Base-by-base conservation (phyloP, 1,140 invertebrate genomes). In the Pseudobourletiella spinata region DNA sequence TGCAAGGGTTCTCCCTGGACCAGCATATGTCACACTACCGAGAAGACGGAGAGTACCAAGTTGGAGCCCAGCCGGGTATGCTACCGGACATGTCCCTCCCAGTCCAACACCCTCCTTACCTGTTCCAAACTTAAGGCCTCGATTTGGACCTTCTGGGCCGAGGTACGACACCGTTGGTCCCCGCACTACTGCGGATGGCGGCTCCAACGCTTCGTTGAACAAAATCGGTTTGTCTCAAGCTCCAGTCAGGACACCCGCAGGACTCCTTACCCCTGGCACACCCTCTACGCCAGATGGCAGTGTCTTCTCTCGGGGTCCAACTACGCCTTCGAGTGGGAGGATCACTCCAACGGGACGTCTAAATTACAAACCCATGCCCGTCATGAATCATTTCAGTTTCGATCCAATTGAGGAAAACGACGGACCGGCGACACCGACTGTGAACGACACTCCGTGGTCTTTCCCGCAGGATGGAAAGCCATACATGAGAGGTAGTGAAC, bases 341-440 rank as follows among this genome's bases (percentile, higher is more conserved):
- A 43, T 61, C 18, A 59, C n/a, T 15, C 8, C 3, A 32, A 39
- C 16, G 22, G 35, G 32, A 42, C 59, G 20, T 16, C 15, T 2
- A 0, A 3, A 16, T 4, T 28, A 29, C 11, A 50, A 6, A 15
- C 2, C 14, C 8, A 52, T 29, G 1, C 59, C 59, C 1, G 29
- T 44, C 15, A 42, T 18, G 16, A 54, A 2, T n/a, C 18, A 22
- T 18, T 61, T 61, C 20, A 54, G 15, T 42, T 61, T 61, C 44
- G 59, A 61, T 2, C 59, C 59, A 1, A 61, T 61, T 29, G 59
- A 52, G n/a, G 59, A 61, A 54, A 46, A 50, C 42, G 59, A 61
- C 24, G 52, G 60, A 15, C 39, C 58, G 22, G 28, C 35, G 1
- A 50, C 48, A 16, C 29, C 29, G n/a, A 60, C 28, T 26, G 48